Evolutionary conservation across 2,888 invertebrate species (phyloP).

Genomic region (Eledone cirrhosa): DNA sequence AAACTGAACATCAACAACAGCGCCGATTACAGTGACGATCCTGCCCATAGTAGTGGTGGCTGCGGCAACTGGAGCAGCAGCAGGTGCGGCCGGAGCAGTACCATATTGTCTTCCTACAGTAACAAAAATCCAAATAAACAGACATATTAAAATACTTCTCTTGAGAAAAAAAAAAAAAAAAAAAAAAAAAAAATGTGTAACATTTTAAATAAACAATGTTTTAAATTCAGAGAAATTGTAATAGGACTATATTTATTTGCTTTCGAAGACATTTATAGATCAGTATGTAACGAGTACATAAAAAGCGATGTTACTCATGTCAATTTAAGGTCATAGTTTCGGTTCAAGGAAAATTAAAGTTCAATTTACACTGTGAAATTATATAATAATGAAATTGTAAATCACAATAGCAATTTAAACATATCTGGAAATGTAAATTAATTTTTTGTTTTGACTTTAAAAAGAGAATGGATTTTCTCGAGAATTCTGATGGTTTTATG

Average conservation of each 20-base stretch:
- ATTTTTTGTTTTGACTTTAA: too few species aligned
- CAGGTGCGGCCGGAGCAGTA: constrained; percentile 43
- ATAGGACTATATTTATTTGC: too few species aligned
- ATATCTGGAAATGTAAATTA: too few species aligned
- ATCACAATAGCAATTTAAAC: too few species aligned
- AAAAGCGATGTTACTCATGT: not conserved
- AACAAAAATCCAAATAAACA: not conserved
- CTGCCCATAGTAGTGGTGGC: constrained; percentile 43
- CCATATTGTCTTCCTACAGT: constrained; percentile 53
- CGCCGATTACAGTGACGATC: constrained; percentile 94
- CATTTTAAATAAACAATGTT: not conserved
- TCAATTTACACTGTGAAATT: too few species aligned
- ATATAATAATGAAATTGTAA: too few species aligned
- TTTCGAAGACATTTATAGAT: too few species aligned
- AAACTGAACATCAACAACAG: constrained; percentile 96
- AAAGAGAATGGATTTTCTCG: too few species aligned
- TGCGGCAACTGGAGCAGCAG: constrained; percentile 38
- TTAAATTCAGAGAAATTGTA: not conserved
- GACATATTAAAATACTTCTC: not conserved
- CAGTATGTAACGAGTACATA: too few species aligned
- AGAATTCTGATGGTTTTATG: too few species aligned
- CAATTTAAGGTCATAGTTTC: not conserved
- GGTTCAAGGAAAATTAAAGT: too few species aligned
- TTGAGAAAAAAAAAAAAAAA: not conserved
- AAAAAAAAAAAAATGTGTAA: not conserved